These are phyloP conservation scores for Ciconia boyciana DNA, from an alignment of 2,113 vertebrate species.

Conservation along the genomic window DNA sequence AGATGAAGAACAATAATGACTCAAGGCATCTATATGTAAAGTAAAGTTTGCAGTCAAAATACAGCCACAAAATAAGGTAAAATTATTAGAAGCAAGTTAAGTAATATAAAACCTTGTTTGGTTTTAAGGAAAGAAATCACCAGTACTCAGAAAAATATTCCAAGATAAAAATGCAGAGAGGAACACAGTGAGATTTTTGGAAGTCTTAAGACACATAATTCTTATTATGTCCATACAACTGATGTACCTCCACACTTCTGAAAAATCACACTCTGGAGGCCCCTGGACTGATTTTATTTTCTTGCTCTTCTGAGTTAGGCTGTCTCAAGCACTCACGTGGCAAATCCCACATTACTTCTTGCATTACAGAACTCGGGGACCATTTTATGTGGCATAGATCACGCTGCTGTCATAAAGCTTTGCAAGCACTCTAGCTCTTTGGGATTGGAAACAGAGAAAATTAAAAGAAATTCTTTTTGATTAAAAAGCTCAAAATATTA, in stretches of 20 bases:
- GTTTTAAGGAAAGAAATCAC: neutral
- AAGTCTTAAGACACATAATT: neutral
- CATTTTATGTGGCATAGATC: neutral
- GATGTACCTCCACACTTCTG: neutral
- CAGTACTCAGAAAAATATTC: neutral
- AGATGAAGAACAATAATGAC: neutral
- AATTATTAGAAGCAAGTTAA: neutral
- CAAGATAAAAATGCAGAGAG: fast-evolving
- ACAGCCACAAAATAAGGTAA: neutral
- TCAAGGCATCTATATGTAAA: neutral
- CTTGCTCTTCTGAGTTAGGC: neutral
- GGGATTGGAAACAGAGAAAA: neutral
- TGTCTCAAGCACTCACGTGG: neutral
- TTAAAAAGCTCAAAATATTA: neutral
- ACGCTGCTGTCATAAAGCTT: neutral
- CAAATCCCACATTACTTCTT: neutral
- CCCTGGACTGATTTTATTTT: neutral
- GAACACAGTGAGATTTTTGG: neutral
- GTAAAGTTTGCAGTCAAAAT: neutral
- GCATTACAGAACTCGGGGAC: neutral
- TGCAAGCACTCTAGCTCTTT: neutral
- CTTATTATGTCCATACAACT: neutral
- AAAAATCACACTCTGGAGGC: neutral
- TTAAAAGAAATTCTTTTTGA: neutral
- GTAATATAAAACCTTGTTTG: neutral